Base-by-base conservation (phyloP, 2,113 vertebrate genomes). In the Lophius piscatorius region DNA sequence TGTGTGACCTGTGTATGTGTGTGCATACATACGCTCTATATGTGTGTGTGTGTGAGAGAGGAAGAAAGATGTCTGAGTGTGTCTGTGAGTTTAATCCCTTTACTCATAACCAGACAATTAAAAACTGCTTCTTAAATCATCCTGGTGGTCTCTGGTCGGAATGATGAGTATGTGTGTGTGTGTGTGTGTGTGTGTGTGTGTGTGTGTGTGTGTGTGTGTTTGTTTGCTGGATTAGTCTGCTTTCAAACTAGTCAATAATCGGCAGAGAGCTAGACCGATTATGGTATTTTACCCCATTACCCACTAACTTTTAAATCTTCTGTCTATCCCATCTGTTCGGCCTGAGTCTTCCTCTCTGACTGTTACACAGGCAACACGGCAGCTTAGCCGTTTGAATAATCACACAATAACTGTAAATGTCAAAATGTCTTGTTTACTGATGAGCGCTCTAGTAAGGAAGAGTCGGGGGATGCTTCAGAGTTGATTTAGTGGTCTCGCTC, bases 1-100 rank as follows among this genome's bases (percentile, higher is more conserved):
- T 38, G 1, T 46, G 50, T 64, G 71, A 79, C 71, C 81, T 78
- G 20, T 68, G 41, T 41, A 26, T 52, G 58, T 16, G 20, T 46
- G 28, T 61, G 47, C 13, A 49, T 54, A 16, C 4, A 14, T 31
- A 20, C 26, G 22, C 6, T 46, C 38, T 62, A 8, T 3, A 6
- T 49, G 42, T 41, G 20, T 18, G 40, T 40, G 28, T 58, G 13
- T 13, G 18, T 61, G 33, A 23, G 35, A 31, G 22, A 13, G 34
- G n/a, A n/a, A n/a, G n/a, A n/a, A n/a, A n/a, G n/a, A n/a, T n/a
- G 21, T 7, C 11, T 14, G 49, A 17, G 24, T 9, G 26, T 33
- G 23, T 29, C 22, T 41, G 12, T 36, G 13, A 46, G 14, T 18
- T 28, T 9, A 63, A 63, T 68, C 45, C 17, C 4, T 38, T n/a